Conservation (phyloP, 2,797 vertebrate species). For the Takifugu ocellatus region DNA sequence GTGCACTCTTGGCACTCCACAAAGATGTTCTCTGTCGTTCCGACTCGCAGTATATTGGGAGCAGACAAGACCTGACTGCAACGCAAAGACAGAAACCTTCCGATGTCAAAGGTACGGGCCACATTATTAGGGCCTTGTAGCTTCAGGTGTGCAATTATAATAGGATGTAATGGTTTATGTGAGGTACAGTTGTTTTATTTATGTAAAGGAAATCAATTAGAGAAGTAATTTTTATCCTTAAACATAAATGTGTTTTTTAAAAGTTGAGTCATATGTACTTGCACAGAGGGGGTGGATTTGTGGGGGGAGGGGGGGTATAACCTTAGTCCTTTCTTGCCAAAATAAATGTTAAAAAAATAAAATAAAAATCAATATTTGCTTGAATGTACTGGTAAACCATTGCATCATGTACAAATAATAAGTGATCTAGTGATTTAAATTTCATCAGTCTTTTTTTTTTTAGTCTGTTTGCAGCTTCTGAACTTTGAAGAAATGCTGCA, state of each 20-base stretch:
- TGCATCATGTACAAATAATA: not conserved
- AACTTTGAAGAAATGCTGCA: slow-evolving; percentile 9
- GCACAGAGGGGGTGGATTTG: no score
- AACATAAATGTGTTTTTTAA: not conserved
- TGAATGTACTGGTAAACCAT: no score
- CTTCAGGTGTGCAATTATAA: no score
- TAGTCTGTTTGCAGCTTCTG: not conserved
- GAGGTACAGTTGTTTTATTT: no score
- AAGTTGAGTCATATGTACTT: not conserved
- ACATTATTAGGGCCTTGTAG: no score
- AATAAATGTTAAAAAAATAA: no score
- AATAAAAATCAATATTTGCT: no score
- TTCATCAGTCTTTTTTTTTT: not conserved
- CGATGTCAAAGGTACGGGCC: not conserved
- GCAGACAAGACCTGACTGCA: slow-evolving; percentile 61
- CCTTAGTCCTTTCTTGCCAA: no score
- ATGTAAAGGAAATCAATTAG: no score
- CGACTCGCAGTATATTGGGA: slow-evolving; percentile 65
- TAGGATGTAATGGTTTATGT: no score
- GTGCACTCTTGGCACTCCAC: slow-evolving; percentile 67
- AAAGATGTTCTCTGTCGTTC: slow-evolving; percentile 61
- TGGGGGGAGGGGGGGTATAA: no score
- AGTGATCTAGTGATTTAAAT: not conserved
- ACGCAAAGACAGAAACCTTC: not conserved
- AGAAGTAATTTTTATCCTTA: no score